Percentiles rank a stretch among this genome's conserved stretches.
Evolutionary conservation across 2,888 invertebrate genomes (phyloP).

Genomic region (Congeria kusceri): DNA sequence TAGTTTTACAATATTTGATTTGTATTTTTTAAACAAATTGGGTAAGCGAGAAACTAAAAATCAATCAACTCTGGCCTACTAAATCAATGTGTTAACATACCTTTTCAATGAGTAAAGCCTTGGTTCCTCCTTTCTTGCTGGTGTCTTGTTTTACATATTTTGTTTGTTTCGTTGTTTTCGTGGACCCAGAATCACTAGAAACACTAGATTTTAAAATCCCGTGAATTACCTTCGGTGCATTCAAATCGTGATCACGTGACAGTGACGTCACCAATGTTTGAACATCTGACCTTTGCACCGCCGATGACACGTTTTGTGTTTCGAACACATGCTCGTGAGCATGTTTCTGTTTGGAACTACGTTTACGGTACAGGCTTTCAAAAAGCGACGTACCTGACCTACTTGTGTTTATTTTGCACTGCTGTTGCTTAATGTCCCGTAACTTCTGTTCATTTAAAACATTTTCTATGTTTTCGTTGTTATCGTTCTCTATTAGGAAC

Average conservation of each 20-base stretch:
- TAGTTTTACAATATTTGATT: too few species aligned
- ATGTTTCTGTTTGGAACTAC: constrained; percentile 21
- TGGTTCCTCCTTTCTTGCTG: constrained; percentile 18
- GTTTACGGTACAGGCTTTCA: constrained; percentile 18
- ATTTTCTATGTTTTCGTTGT: constrained; percentile 44
- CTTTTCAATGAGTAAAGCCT: constrained; percentile 37
- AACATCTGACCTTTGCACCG: neutral
- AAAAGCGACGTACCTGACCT: constrained; percentile 40
- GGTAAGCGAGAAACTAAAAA: too few species aligned
- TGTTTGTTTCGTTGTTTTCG: constrained; percentile 6
- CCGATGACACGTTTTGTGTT: neutral
- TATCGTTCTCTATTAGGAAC: constrained; percentile 26
- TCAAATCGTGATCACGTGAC: neutral
- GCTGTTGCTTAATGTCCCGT: constrained; percentile 17
- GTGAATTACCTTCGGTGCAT: constrained; percentile 18
- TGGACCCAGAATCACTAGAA: constrained; percentile 44
- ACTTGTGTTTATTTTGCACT: constrained; percentile 25
- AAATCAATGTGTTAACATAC: too few species aligned
- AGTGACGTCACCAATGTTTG: constrained; percentile 25
- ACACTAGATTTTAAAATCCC: constrained; percentile 48
- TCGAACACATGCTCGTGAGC: constrained; percentile 13
- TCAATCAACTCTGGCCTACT: too few species aligned
- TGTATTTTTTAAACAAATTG: too few species aligned
- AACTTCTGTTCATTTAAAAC: constrained; percentile 49
- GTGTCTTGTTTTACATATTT: neutral